Base-by-base conservation (phyloP, 2,113 vertebrate genomes). In the Carassius auratus region DNA sequence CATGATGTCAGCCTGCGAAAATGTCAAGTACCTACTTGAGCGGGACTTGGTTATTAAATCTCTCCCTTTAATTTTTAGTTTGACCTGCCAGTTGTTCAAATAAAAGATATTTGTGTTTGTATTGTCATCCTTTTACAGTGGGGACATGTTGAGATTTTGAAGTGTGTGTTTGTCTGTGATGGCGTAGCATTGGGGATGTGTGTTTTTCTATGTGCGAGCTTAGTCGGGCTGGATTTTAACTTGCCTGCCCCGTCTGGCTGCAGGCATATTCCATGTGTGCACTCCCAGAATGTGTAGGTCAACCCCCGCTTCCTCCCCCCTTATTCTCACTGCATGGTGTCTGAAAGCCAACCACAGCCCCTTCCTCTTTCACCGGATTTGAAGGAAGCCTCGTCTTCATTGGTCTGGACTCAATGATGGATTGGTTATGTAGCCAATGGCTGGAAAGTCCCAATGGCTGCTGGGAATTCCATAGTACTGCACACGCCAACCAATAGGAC, bases 281-380 rank as follows among this genome's bases (percentile, higher is more conserved):
- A 94, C 89, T 91, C 92, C 92, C 91, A 94, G 91, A 93, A 94
- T 94, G 90, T 94, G 93, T 93, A 94, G 92, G 90, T 94, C 93
- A 89, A 84, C 87, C 88, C 88, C 78, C 45, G 45, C 90, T 91
- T 91, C 91, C 90, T 91, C 91, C 90, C 89, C 90, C 90, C 89
- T 90, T 90, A 23, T 12, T 21, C 38, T 71, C 55, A 17, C 38
- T 83, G 61, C 42, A 59, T 93, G 91, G 92, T 93, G 91, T 91
- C 92, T 91, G 90, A 94, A 93, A 93, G 92, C 85, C 90, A 91
- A 89, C 93, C 94, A 93, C 94, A 86, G 69, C 85, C 94, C 93
- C 93, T 93, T 93, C 92, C 92, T 92, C 93, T 92, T 90, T 92
- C 91, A 89, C 92, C 91, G 92, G 91, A 89, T 91, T 30, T 93